phyloP scores from a whole-genome alignment of 2,113 vertebrate genomes.

The Takifugu bimaculatus region DNA sequence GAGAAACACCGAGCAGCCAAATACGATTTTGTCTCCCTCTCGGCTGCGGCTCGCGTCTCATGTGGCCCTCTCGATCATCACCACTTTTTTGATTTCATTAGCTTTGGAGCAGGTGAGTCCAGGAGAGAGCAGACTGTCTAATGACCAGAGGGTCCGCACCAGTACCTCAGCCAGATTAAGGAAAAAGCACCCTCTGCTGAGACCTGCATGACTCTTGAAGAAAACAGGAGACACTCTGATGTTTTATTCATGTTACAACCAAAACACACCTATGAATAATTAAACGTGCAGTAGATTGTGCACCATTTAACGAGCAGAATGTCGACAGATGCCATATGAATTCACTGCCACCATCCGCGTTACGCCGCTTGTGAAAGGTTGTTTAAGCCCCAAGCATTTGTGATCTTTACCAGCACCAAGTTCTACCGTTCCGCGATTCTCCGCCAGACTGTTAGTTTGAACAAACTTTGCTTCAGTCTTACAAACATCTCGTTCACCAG shows the following conservation, averaged over 20 bases:
- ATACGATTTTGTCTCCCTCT: background rate
- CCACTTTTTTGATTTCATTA: background rate
- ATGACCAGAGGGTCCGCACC: no score
- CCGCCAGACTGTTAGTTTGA: background rate
- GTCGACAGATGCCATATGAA: background rate
- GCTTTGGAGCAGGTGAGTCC: background rate
- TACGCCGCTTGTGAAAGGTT: background rate
- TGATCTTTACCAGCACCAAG: no score
- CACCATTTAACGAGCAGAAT: background rate
- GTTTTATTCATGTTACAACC: background rate
- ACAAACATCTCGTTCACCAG: background rate
- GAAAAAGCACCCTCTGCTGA: background rate
- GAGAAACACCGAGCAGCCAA: background rate
- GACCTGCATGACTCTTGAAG: background rate
- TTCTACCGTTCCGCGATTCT: no score
- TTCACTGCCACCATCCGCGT: background rate
- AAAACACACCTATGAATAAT: background rate
- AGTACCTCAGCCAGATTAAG: background rate
- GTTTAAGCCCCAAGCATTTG: no score
- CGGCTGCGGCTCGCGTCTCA: background rate
- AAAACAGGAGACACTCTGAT: background rate
- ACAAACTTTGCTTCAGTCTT: background rate
- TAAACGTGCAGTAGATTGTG: background rate
- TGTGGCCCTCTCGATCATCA: background rate
- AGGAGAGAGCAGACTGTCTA: background rate